Conservation (phyloP, 2,888 invertebrate species). For the Trissolcus brochymenae region DNA sequence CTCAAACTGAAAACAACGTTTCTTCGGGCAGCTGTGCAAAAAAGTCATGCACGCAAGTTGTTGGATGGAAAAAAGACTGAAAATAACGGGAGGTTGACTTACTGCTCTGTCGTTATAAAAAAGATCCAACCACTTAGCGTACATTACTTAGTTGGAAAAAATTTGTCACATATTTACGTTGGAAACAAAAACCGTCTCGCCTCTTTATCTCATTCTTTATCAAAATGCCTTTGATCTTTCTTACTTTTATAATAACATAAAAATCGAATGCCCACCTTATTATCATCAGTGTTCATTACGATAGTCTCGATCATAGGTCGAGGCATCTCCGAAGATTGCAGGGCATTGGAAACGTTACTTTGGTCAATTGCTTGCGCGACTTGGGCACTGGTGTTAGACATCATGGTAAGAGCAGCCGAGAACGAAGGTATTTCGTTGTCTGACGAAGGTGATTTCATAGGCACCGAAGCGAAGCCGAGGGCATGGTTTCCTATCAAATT, state of each 20-base stretch:
- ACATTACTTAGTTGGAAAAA: no score
- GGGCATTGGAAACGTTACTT: constrained; percentile 31
- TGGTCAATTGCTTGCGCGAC: constrained; percentile 34
- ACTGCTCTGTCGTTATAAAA: not conserved
- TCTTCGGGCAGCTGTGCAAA: constrained; percentile 1
- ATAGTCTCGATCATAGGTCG: constrained; percentile 22
- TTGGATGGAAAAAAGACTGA: constrained; percentile 2
- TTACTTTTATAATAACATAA: constrained; percentile 29
- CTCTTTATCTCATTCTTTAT: constrained; percentile 26
- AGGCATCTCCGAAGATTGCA: constrained; percentile 28
- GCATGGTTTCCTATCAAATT: constrained; percentile 46
- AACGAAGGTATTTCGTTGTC: constrained; percentile 44
- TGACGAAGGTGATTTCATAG: constrained; percentile 41
- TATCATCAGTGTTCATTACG: constrained; percentile 11
- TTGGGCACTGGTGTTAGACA: constrained; percentile 9
- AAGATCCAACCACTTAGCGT: constrained; percentile 1
- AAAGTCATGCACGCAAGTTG: not conserved
- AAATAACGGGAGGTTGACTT: not conserved
- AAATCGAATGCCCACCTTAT: constrained; percentile 35
- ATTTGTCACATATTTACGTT: no score
- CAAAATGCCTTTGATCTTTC: constrained; percentile 6
- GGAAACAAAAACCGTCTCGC: constrained; percentile 27
- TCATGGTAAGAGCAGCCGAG: constrained; percentile 25
- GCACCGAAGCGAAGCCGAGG: constrained; percentile 50
- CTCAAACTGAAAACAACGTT: constrained; percentile 2